Conservation (phyloP, 1,140 invertebrate genomes). For the Drosophila fuyamai region DNA sequence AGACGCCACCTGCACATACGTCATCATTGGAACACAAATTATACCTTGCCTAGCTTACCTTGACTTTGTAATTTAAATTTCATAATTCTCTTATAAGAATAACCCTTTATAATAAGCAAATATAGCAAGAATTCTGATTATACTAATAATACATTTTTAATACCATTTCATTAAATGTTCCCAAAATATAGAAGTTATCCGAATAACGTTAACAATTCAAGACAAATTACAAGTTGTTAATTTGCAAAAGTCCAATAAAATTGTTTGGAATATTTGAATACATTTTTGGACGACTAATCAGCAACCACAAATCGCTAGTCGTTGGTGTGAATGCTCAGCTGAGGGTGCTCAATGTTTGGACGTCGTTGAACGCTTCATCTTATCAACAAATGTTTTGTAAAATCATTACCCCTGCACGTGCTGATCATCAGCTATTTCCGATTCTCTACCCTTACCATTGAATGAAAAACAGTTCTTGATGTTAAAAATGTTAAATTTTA, state of each 20-base stretch:
- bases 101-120: too few species aligned
- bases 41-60: too few species aligned
- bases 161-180: too few species aligned
- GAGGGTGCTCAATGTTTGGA: conserved; percentile 21
- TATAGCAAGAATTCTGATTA: too few species aligned
- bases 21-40: neutral
- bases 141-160: too few species aligned
- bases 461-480: neutral
- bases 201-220: too few species aligned
- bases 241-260: too few species aligned
- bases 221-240: too few species aligned
- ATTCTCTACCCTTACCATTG: conserved; percentile 20
- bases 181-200: too few species aligned
- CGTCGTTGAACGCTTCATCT: conserved; percentile 23
- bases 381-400: conserved; percentile 15
- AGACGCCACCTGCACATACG: neutral
- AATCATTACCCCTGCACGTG: conserved; percentile 28
- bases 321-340: neutral
- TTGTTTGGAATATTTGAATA: too few species aligned
- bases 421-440: conserved; percentile 33
- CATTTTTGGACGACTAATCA: neutral
- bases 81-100: too few species aligned
- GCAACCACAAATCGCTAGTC: conserved; percentile 18
- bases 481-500: neutral
- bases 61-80: neutral